Conservation (phyloP, 2,797 vertebrate genomes). For the Enteromius treurensis region DNA sequence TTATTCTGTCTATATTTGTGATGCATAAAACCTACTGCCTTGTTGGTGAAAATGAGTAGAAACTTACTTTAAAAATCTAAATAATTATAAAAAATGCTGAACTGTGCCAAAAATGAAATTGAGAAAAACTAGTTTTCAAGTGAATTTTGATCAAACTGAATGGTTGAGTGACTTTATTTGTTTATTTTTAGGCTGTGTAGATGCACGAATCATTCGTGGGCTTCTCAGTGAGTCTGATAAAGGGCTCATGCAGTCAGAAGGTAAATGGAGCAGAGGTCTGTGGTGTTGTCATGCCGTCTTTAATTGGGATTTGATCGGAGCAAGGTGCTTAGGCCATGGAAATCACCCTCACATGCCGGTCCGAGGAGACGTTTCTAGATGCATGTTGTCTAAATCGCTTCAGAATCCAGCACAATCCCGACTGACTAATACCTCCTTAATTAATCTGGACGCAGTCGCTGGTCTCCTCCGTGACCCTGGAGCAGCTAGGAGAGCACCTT, state of each 20-base stretch:
- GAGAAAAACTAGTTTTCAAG: neutral
- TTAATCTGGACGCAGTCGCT: slow-evolving; percentile 68
- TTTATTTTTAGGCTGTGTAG: too few relatives aligned
- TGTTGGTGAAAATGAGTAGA: neutral
- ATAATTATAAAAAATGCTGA: neutral
- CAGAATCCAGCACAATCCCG: slow-evolving; percentile 47
- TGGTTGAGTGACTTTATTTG: neutral
- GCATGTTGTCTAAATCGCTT: slow-evolving; percentile 55
- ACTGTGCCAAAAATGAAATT: neutral
- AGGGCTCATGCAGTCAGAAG: slow-evolving; percentile 29
- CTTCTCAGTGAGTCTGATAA: neutral
- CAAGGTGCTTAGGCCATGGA: slow-evolving; percentile 22
- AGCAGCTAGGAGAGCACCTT: slow-evolving; percentile 27
- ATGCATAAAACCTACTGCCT: neutral
- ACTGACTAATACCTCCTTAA: slow-evolving; percentile 70
- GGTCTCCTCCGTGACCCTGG: slow-evolving; percentile 57
- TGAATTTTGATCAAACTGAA: neutral
- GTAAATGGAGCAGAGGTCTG: slow-evolving; percentile 12
- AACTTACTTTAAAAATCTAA: neutral
- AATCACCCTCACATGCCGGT: slow-evolving; percentile 49
- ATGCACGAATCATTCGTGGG: neutral
- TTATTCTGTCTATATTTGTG: neutral
- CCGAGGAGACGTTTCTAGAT: slow-evolving; percentile 50
- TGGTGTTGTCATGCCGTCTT: slow-evolving; percentile 34
- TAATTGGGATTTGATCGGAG: slow-evolving; percentile 45